A percentile compares a stretch with the other conserved stretches of the same genome.
phyloP scores from a whole-genome alignment of 2,113 vertebrate species.

The Azemiops feae region DNA sequence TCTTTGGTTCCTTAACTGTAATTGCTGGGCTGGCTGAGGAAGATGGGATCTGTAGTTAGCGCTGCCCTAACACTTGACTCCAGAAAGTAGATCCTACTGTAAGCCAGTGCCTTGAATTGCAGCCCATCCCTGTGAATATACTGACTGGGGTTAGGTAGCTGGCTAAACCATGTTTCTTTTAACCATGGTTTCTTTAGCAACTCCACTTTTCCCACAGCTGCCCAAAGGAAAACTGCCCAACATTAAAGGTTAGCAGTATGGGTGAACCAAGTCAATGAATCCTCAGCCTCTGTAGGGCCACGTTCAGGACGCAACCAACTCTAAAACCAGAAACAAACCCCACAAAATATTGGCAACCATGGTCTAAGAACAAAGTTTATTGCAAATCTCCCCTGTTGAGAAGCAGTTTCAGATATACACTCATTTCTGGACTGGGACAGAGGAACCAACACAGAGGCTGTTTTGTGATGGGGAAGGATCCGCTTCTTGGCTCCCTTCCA shows the following conservation, averaged over 20 bases:
- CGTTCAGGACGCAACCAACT: no score
- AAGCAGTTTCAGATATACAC: no score
- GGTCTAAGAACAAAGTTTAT: no score
- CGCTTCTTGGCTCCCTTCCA: no score
- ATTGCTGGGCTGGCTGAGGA: background rate
- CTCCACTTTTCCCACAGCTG: background rate
- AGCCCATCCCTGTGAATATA: background rate
- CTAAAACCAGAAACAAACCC: no score
- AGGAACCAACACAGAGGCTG: no score
- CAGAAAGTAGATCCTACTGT: background rate
- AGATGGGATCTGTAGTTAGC: background rate
- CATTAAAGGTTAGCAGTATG: background rate
- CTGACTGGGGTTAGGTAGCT: background rate
- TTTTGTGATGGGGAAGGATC: no score
- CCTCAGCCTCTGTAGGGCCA: no score
- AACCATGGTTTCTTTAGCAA: background rate
- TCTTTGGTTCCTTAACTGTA: background rate
- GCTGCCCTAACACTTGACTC: background rate
- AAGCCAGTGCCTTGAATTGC: background rate
- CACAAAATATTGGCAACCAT: no score
- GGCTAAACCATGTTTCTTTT: background rate
- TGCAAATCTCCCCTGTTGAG: no score
- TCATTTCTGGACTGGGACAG: no score
- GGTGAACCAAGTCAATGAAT: no score
- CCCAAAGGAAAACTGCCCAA: background rate